phyloP scores from a whole-genome alignment of 2,113 vertebrate species.

The Rhinichthys klamathensis region DNA sequence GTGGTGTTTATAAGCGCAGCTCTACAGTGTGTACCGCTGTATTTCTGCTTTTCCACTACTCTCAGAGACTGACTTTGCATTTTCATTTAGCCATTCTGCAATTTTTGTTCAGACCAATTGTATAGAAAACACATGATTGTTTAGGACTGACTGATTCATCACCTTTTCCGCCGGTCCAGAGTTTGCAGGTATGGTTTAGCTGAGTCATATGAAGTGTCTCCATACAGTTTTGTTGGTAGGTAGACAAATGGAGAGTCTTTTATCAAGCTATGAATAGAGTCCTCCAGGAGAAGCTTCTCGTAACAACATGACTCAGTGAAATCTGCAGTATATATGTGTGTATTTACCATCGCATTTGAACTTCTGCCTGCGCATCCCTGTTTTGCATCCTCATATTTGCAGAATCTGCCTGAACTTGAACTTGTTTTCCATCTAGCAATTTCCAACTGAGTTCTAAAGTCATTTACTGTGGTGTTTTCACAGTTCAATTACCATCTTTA shows the following conservation, averaged over 20 bases:
- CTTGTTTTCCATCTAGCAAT: neutral
- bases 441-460: neutral
- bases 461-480: neutral
- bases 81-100: neutral
- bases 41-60: neutral
- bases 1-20: too few relatives aligned
- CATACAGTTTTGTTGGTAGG: conserved; percentile 20
- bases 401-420: neutral
- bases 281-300: conserved; percentile 53
- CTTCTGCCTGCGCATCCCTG: conserved; percentile 24
- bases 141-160: neutral
- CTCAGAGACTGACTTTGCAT: neutral
- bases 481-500: neutral
- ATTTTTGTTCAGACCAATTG: neutral
- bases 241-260: conserved; percentile 52
- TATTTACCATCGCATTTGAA: conserved; percentile 41
- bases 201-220: conserved; percentile 8
- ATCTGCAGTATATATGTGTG: conserved; percentile 41
- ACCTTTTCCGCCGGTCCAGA: neutral
- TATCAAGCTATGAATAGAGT: conserved; percentile 47
- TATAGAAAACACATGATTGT: neutral
- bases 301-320: conserved; percentile 60
- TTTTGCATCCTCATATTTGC: neutral
- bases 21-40: neutral
- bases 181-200: neutral